Conservation (phyloP, 2,113 vertebrate species). For the Gulo gulo region DNA sequence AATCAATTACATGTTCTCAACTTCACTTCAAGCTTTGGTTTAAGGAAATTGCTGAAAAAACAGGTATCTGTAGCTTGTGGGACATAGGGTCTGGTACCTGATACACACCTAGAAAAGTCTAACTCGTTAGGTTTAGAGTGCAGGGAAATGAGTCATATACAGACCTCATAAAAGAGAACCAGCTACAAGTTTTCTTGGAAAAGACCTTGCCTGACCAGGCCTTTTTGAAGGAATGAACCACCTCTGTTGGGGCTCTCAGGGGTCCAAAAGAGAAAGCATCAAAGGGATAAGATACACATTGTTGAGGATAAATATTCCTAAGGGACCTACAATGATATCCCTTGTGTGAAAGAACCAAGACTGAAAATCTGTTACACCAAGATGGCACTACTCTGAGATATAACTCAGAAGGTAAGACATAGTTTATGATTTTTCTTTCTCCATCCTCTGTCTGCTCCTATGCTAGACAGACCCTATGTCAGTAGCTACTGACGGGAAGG, state of each 20-base stretch:
- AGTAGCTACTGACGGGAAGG: not conserved
- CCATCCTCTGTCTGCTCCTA: not conserved
- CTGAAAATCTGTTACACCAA: not conserved
- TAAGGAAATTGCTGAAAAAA: not conserved
- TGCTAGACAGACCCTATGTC: not conserved
- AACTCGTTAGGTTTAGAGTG: not conserved
- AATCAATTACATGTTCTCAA: not conserved
- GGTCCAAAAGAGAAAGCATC: not conserved
- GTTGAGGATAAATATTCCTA: not conserved
- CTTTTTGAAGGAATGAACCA: not conserved
- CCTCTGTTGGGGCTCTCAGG: not conserved
- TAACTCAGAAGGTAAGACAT: not conserved
- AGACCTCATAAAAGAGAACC: not conserved
- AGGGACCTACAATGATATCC: not conserved
- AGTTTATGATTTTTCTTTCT: not conserved
- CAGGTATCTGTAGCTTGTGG: not conserved
- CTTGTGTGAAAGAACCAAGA: not conserved
- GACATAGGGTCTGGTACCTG: not conserved
- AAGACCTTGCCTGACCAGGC: not conserved
- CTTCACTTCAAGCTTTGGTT: not conserved
- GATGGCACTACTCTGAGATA: not conserved
- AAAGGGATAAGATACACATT: not conserved
- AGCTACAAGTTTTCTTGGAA: not conserved
- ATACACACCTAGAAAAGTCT: not conserved
- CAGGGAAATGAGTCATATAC: not conserved